Conservation (phyloP, 2,797 vertebrate genomes). For the Vultur gryphus region DNA sequence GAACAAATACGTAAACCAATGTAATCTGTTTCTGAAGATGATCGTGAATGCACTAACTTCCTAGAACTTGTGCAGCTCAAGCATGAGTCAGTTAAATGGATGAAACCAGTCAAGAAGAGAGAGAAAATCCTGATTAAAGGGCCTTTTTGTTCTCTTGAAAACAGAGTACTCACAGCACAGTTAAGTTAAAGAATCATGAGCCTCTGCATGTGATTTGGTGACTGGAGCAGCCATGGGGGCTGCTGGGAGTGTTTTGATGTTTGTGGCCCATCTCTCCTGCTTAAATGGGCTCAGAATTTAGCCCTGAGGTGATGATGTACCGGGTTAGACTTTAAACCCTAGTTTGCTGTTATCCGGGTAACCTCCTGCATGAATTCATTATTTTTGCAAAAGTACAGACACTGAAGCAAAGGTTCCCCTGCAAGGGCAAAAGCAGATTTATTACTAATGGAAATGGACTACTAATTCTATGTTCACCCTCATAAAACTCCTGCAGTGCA, state of each 20-base stretch:
- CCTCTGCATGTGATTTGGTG: background rate
- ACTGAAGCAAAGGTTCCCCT: slow-evolving; percentile 60
- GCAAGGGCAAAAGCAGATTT: slow-evolving; percentile 75
- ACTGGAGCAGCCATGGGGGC: background rate
- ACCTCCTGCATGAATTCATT: slow-evolving; percentile 59
- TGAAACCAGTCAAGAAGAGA: background rate
- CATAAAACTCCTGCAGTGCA: slow-evolving; percentile 70
- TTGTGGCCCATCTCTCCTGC: background rate
- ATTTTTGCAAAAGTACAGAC: slow-evolving; percentile 64
- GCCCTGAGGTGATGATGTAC: slow-evolving; percentile 1
- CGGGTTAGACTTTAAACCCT: slow-evolving; percentile 36
- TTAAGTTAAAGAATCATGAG: background rate
- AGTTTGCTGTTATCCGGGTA: slow-evolving; percentile 7
- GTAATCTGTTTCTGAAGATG: background rate
- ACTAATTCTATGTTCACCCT: slow-evolving; percentile 71
- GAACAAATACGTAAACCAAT: background rate
- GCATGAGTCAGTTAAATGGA: background rate
- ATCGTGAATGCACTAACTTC: background rate
- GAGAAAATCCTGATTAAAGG: background rate
- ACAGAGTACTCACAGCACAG: background rate
- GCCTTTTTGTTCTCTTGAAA: background rate
- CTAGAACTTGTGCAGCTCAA: background rate
- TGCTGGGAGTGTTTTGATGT: background rate
- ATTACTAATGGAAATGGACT: slow-evolving; percentile 70
- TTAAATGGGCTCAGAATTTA: slow-evolving; percentile 4